Conservation (phyloP, 2,888 invertebrate genomes). For the Emmelina monodactyla region DNA sequence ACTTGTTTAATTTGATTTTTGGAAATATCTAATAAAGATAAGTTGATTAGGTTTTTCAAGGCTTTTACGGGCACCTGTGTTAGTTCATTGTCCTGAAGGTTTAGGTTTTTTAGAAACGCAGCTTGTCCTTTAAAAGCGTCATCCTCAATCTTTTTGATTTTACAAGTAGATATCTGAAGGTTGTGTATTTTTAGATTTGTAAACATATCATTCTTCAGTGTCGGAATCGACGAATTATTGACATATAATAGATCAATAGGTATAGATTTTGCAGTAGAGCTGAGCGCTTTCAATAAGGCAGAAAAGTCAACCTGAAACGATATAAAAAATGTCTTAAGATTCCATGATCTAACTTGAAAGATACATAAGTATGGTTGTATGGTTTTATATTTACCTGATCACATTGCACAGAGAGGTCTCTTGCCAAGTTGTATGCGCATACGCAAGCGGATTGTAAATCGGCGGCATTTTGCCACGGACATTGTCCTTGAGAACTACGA, state of each 20-base stretch:
- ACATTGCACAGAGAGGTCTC: conserved; percentile 88
- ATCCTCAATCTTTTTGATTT: conserved; percentile 72
- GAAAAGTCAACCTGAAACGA: conserved; percentile 78
- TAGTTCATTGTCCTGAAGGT: conserved; percentile 84
- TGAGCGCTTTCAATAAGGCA: conserved; percentile 75
- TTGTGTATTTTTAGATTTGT: conserved; percentile 77
- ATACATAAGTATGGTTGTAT: neutral
- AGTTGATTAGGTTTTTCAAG: conserved; percentile 70
- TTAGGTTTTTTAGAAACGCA: conserved; percentile 79
- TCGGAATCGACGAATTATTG: conserved; percentile 83
- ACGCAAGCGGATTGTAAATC: conserved; percentile 83
- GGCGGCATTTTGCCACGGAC: conserved; percentile 84
- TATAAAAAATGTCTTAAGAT: conserved; percentile 5
- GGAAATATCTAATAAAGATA: conserved; percentile 84
- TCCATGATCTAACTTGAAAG: neutral
- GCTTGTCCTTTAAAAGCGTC: conserved; percentile 88
- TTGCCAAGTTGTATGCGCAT: conserved; percentile 86
- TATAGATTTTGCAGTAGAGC: conserved; percentile 71
- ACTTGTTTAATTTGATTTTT: conserved; percentile 79
- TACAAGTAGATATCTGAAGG: conserved; percentile 85
- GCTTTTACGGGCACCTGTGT: conserved; percentile 79
- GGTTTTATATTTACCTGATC: no score
- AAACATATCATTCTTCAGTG: conserved; percentile 73
- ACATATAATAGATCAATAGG: conserved; percentile 86
- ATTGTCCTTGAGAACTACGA: conserved; percentile 63